Conservation (phyloP, 2,888 invertebrate genomes). For the Smittia sp. region DNA sequence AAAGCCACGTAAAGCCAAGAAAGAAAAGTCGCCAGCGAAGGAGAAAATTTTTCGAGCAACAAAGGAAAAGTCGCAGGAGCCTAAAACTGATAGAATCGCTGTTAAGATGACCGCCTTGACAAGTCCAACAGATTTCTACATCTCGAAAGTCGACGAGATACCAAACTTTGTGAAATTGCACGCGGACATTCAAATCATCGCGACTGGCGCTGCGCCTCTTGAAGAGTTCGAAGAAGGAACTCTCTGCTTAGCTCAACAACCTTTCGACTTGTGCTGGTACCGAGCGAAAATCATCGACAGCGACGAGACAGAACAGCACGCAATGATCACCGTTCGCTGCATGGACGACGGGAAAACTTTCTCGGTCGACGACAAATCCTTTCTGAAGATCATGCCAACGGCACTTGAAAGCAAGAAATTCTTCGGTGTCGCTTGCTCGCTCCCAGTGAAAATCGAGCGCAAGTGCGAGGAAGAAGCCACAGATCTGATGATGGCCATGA, state of each 20-base stretch:
- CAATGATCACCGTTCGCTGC: constrained; percentile 15
- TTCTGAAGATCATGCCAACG: neutral
- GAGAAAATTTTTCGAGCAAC: neutral
- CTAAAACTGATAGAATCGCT: neutral
- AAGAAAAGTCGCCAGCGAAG: neutral
- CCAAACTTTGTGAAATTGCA: constrained; percentile 62
- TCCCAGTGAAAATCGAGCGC: constrained; percentile 60
- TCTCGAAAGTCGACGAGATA: constrained; percentile 49
- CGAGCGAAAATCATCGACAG: constrained; percentile 63
- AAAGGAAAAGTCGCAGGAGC: neutral
- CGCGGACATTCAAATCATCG: constrained; percentile 61
- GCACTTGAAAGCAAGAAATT: neutral
- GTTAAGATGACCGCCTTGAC: constrained; percentile 43
- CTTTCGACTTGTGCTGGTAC: constrained; percentile 86
- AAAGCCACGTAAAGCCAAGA: neutral
- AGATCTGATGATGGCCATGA: neutral
- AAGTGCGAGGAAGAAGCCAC: constrained; percentile 30
- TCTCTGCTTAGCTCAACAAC: constrained; percentile 74
- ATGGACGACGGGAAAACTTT: constrained; percentile 31
- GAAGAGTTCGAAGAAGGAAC: constrained; percentile 61
- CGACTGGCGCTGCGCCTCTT: constrained; percentile 56
- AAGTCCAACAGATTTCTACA: constrained; percentile 41
- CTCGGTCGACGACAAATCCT: constrained; percentile 8
- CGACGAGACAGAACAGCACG: neutral
- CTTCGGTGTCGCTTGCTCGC: constrained; percentile 63